Conservation (phyloP, 2,113 vertebrate genomes). For the Otolemur garnettii region DNA sequence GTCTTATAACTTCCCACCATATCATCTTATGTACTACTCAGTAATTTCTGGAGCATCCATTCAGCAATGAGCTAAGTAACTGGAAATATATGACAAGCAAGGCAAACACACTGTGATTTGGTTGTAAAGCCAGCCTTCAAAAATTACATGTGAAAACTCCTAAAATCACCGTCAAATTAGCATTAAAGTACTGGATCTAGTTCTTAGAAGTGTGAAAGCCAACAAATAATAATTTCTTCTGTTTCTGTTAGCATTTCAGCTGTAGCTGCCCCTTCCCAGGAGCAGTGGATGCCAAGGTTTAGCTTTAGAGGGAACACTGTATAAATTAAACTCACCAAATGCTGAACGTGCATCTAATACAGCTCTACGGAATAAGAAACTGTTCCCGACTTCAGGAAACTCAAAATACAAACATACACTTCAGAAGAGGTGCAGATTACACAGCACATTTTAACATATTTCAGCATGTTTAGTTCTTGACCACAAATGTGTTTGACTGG, state of each 20-base stretch:
- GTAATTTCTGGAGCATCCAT: slow-evolving; percentile 8
- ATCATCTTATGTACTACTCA: background rate
- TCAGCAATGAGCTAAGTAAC: background rate
- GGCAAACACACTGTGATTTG: background rate
- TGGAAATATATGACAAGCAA: background rate
- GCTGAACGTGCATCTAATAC: background rate
- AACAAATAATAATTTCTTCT: background rate
- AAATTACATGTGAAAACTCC: slow-evolving; percentile 55
- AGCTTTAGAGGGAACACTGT: background rate
- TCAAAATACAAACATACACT: background rate
- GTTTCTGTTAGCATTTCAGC: slow-evolving; percentile 11
- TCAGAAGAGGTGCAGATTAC: slow-evolving; percentile 51
- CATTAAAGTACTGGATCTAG: slow-evolving; percentile 18
- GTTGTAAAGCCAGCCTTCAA: slow-evolving; percentile 34
- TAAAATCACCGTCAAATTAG: slow-evolving; percentile 53
- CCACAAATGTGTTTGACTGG: background rate
- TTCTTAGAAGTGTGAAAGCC: background rate
- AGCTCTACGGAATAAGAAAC: slow-evolving; percentile 14
- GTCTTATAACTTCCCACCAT: background rate
- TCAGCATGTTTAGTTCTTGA: slow-evolving; percentile 15
- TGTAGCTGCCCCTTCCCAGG: background rate
- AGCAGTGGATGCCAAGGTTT: background rate
- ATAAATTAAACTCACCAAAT: background rate
- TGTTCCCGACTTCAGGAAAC: background rate
- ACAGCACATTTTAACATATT: slow-evolving; percentile 25